Conservation (phyloP, 2,797 vertebrate species). For the Alectoris magna region DNA sequence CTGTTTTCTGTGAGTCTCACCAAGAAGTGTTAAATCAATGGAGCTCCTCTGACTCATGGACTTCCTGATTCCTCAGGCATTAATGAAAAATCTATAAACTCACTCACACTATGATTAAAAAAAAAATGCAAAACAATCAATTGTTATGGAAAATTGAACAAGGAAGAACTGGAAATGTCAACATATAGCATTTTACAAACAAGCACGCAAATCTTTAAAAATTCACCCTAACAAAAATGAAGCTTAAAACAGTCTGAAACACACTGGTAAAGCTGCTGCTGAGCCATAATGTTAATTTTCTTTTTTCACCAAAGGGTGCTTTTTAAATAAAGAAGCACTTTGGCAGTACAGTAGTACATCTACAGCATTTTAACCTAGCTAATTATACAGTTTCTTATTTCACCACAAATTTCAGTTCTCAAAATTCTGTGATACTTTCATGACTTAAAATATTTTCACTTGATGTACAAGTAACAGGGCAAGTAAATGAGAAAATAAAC, state of each 20-base stretch:
- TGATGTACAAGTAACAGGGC: not conserved
- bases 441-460: not conserved
- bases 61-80: not conserved
- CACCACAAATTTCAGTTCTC: not conserved
- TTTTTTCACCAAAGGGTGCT: not conserved
- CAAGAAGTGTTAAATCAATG: not conserved
- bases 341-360: not conserved
- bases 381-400: not conserved
- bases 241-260: not conserved
- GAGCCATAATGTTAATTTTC: not conserved
- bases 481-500: not conserved
- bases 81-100: not conserved
- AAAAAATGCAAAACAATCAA: not conserved
- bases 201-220: not conserved
- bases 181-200: not conserved
- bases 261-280: not conserved
- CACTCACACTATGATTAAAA: not conserved
- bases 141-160: not conserved
- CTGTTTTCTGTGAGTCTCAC: not conserved
- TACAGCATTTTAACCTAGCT: not conserved
- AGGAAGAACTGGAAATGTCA: not conserved
- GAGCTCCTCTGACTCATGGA: not conserved
- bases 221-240: not conserved
- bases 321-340: not conserved
- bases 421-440: not conserved